Conservation (phyloP, 2,888 invertebrate genomes). For the Xestia c-nigrum region DNA sequence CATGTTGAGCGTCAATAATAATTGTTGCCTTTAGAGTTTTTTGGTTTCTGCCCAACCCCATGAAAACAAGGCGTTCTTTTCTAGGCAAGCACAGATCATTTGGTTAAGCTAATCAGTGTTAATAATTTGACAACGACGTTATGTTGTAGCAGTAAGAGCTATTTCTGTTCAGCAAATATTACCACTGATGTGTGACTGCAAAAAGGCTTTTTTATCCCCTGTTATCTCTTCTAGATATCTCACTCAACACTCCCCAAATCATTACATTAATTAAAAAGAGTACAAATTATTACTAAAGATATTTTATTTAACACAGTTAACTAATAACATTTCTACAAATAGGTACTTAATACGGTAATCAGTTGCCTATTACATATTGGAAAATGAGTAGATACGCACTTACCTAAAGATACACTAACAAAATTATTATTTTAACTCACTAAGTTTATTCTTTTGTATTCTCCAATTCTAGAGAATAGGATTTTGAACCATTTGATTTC, state of each 20-base stretch:
- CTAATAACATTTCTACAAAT: conserved; percentile 47
- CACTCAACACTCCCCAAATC: conserved; percentile 46
- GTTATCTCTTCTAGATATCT: conserved; percentile 48
- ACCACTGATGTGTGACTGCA: neutral
- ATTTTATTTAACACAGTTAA: conserved; percentile 41
- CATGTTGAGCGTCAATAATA: too few relatives aligned
- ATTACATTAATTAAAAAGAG: conserved; percentile 26
- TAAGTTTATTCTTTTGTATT: neutral
- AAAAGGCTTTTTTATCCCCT: neutral
- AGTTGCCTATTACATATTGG: conserved; percentile 60
- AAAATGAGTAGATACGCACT: conserved; percentile 57
- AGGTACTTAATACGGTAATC: conserved; percentile 52
- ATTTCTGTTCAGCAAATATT: neutral
- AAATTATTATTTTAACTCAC: conserved; percentile 26
- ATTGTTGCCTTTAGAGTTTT: too few relatives aligned
- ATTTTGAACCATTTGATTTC: neutral
- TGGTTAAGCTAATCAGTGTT: neutral
- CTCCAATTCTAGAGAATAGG: neutral
- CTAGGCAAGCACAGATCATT: too few relatives aligned
- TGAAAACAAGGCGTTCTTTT: neutral
- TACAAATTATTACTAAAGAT: conserved; percentile 33
- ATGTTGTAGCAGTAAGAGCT: neutral
- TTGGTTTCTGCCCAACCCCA: neutral
- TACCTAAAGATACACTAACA: conserved; percentile 46
- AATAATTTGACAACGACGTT: neutral